Evolutionary conservation across 1,140 invertebrate species (phyloP).

Genomic region (Sycophaga agraensis): DNA sequence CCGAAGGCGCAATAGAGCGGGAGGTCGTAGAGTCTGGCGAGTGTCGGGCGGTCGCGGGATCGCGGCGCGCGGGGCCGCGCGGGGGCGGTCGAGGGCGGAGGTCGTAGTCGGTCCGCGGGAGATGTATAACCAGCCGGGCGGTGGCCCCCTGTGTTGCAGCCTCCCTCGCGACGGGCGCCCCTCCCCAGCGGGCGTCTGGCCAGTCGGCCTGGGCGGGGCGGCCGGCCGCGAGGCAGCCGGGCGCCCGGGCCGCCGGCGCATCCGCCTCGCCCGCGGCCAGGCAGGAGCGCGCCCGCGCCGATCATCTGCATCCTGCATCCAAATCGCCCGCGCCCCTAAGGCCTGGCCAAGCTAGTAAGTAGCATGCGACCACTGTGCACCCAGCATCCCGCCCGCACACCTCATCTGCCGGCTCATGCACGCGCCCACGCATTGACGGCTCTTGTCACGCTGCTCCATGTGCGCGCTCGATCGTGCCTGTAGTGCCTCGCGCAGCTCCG

Average conservation of each 20-base stretch:
- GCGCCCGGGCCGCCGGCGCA: slow-evolving; percentile 15
- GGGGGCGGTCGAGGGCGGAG: background rate
- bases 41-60: too few relatives aligned
- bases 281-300: slow-evolving; percentile 10
- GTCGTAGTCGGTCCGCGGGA: too few relatives aligned
- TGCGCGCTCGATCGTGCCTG: background rate
- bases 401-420: background rate
- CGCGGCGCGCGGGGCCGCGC: background rate
- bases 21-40: too few relatives aligned
- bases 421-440: background rate
- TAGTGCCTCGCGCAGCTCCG: slow-evolving; percentile 14
- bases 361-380: slow-evolving; percentile 44
- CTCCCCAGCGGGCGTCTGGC: slow-evolving; percentile 53
- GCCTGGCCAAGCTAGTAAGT: slow-evolving; percentile 58
- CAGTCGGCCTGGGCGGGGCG: too few relatives aligned
- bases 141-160: slow-evolving; percentile 45
- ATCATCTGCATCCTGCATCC: slow-evolving; percentile 43
- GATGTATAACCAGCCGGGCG: background rate
- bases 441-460: background rate
- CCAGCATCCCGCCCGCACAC: too few relatives aligned
- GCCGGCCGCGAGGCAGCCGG: too few relatives aligned
- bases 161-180: slow-evolving; percentile 57
- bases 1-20: background rate
- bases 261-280: slow-evolving; percentile 9
- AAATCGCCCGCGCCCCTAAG: slow-evolving; percentile 48